phyloP scores from a whole-genome alignment of 2,888 invertebrate species.

The Notocelia uddmanniana region DNA sequence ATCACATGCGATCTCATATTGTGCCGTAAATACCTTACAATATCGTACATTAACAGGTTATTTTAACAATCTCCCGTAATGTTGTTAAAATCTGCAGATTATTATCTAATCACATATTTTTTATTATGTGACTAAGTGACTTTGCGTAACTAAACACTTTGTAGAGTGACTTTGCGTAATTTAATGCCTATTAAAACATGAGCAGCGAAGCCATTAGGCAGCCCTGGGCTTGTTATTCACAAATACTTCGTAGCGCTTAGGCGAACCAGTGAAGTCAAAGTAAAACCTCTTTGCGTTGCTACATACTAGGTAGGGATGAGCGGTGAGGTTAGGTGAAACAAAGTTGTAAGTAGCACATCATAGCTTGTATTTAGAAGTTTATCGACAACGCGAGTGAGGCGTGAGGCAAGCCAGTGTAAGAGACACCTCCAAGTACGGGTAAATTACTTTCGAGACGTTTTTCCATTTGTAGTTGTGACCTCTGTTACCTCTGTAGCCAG shows the following conservation, averaged over 20 bases:
- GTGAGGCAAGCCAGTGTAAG: too few species aligned
- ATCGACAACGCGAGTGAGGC: too few species aligned
- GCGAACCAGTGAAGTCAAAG: not conserved
- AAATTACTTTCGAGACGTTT: too few species aligned
- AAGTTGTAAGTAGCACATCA: too few species aligned
- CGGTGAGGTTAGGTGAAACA: too few species aligned
- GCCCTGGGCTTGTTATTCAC: slow-evolving; percentile 5
- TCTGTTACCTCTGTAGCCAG: too few species aligned
- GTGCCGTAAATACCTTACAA: not conserved
- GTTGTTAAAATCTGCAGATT: not conserved
- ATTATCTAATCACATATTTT: not conserved
- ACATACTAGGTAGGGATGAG: too few species aligned
- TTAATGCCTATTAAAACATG: not conserved
- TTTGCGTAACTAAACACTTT: too few species aligned
- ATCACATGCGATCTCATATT: not conserved
- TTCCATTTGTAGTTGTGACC: too few species aligned
- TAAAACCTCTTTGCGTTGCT: not conserved
- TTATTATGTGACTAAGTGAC: not conserved
- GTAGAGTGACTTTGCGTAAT: not conserved
- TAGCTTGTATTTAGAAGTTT: too few species aligned
- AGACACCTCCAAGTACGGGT: too few species aligned
- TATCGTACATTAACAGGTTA: not conserved
- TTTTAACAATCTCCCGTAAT: not conserved
- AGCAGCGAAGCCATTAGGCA: slow-evolving; percentile 15
- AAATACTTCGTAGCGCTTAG: not conserved